Evolutionary conservation across 2,888 invertebrate genomes (phyloP), one percentile per base, ranked within the genome.

Genomic region (Phorcus lineatus): DNA sequence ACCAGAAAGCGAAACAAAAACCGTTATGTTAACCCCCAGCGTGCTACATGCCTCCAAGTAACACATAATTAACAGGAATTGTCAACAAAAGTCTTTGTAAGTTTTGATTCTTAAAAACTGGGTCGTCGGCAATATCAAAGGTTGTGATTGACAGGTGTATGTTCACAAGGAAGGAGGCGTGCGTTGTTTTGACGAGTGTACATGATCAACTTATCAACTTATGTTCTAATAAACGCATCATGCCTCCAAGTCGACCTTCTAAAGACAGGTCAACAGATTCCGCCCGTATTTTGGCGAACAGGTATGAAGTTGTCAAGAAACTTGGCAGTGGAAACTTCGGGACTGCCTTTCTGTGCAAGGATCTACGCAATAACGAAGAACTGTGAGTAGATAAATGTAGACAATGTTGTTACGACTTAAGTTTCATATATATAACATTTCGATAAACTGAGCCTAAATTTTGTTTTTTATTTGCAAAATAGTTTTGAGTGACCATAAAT

Each of bases 281-380:
- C 70, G 84, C 88, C 16, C 83, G 89, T 62, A 85, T 92, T 28
- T 81, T 92, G 74, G 92, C 90, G 28, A 92, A 93, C 83, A 87
- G 93, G 80, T 93, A 93, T 85, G 88, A 90, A 78, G 85, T 92
- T 47, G 88, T 91, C 11, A 91, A 86, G 79, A 92, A 90, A 84
- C 88, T 93, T 53, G 93, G 93, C 2, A 91, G 90, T 84, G 93
- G 93, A 24, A 93, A 92, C 82, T 93, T 92, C 87, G 93, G 93
- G 9, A 92, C 91, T 24, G 93, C 92, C 3, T 93, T 89, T 86
- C 82, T 93, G 0, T 89, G 89, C 81, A 90, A 90, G 79, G 91
- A 91, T 82, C 79, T 84, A 13, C 81, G 87, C 70, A 85, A 86
- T 75, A 88, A 89, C 77, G 88, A 88, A 74, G 85, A 88, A 84